phyloP scores from a whole-genome alignment of 2,797 vertebrate species.

The Cirrhinus mrigala region DNA sequence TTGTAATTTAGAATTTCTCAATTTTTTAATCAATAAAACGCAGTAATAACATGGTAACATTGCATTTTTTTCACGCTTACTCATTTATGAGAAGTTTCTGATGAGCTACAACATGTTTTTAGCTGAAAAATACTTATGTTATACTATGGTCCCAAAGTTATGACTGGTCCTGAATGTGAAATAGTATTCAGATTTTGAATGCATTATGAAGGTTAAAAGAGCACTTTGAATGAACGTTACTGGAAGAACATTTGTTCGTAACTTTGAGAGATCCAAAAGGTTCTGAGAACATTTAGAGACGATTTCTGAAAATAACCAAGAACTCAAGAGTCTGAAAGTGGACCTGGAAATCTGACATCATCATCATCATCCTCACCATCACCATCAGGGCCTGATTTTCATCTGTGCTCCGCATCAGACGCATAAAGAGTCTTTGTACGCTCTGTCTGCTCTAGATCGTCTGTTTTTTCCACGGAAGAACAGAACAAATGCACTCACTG shows the following conservation, averaged over 20 bases:
- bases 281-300: not conserved
- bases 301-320: not conserved
- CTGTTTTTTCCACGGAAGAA: slow-evolving; percentile 24
- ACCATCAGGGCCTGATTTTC: not conserved
- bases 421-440: not conserved
- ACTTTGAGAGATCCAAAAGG: not conserved
- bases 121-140: no score
- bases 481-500: slow-evolving; percentile 82
- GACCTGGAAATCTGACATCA: slow-evolving; percentile 6
- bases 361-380: not conserved
- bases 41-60: not conserved
- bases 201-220: not conserved
- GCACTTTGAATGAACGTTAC: not conserved
- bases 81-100: not conserved
- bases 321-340: not conserved
- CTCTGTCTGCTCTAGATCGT: not conserved
- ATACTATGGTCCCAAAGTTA: no score
- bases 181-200: not conserved
- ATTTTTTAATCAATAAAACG: no score
- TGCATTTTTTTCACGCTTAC: not conserved
- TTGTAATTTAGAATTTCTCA: not conserved
- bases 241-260: not conserved
- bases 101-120: not conserved
- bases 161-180: not conserved
- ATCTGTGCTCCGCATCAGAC: not conserved